Conservation (phyloP, 2,797 vertebrate genomes). For the Prionace glauca region DNA sequence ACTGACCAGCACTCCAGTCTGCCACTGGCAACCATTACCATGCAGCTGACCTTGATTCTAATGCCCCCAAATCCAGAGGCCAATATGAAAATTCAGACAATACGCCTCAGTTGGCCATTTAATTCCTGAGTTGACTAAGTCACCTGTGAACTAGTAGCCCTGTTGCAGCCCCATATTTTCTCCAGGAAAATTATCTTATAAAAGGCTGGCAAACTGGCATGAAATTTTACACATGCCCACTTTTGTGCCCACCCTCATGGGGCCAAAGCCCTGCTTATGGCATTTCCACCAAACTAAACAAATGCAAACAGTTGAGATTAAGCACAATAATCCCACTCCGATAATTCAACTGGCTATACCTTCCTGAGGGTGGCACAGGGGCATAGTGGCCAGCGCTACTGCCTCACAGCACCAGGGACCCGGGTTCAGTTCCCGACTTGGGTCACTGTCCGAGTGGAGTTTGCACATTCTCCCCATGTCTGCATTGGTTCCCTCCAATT, state of each 20-base stretch:
- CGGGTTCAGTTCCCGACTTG: too few relatives aligned
- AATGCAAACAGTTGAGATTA: background rate
- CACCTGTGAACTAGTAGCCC: background rate
- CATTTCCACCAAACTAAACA: background rate
- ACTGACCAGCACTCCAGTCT: background rate
- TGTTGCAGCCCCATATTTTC: background rate
- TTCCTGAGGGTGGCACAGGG: too few relatives aligned
- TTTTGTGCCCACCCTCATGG: background rate
- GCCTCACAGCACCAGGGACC: too few relatives aligned
- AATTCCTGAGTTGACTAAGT: background rate
- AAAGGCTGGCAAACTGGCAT: background rate
- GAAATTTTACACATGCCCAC: background rate
- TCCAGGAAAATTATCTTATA: background rate
- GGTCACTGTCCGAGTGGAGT: too few relatives aligned
- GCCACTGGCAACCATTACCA: too few relatives aligned
- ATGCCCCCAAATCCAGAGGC: background rate
- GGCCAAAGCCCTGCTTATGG: background rate
- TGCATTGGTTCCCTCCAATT: too few relatives aligned
- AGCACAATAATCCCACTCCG: background rate
- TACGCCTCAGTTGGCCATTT: background rate
- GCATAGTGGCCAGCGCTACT: too few relatives aligned
- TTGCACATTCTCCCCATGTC: too few relatives aligned
- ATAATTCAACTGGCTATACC: background rate
- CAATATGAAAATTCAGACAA: background rate
- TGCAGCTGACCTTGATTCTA: background rate